Evolutionary conservation across 2,888 invertebrate species (phyloP), one percentile per base, ranked within the genome.

Genomic region (Drosophila mercatorum): DNA sequence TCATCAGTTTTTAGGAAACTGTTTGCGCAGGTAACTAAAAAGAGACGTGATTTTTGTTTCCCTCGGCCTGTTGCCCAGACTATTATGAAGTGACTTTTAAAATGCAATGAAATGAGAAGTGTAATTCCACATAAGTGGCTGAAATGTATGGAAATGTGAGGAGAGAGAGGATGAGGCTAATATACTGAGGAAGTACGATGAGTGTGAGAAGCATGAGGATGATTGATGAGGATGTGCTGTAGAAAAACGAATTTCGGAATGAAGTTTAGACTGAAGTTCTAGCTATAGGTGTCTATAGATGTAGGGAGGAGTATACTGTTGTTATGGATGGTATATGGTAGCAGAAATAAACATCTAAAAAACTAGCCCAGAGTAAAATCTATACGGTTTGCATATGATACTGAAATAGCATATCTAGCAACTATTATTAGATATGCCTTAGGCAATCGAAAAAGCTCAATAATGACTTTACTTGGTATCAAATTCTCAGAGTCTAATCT

Each of bases 1-100:
- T 83, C 82, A 62, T 70, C 44, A 70, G 49, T 78, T 78, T 68
- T 60, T 41, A 58, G 63, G 71, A 75, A 75, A 75, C 49, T 53
- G 41, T 62, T 55, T n/a, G 44, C 62, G 52, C 77, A 78, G 77
- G 77, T 78, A 80, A 56, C 43, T 28, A 22, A 31, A 31, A 46
- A 40, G 40, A 22, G n/a, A 41, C 12, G 41, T 49, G 31, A 14
- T 28, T 46, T 49, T n/a, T 17, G 6, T 17, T 34, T 34, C 6
- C 2, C 28, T 1, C 31, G 31, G 6, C 2, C 28, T 64, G 52
- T 26, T 51, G 59, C 56, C 40, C 51, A 52, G 67, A 31, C 44
- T 28, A 59, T 73, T 59, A 67, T 73, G 51, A 58, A 59, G 53
- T 59, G 52, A 52, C 43, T 57, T 60, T 22, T 26, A 26, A 59